Evolutionary conservation across 1,140 invertebrate species (phyloP).

Genomic region (Neodiprion virginianus): DNA sequence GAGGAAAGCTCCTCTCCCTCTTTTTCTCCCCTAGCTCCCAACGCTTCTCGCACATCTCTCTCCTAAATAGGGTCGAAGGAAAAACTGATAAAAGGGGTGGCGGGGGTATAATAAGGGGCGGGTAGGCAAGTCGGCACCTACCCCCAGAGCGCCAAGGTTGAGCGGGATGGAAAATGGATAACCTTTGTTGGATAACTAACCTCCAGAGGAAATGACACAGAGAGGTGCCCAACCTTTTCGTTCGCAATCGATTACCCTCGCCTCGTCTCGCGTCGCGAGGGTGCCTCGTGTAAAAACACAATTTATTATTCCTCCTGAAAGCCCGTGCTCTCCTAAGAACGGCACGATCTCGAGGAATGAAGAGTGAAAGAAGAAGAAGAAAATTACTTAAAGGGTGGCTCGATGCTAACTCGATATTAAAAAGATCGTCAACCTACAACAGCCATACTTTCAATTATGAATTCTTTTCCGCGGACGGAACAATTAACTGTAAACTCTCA

Average conservation of each 20-base stretch:
- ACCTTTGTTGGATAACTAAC: conserved; percentile 18
- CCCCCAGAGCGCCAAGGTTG: background rate
- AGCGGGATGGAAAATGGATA: conserved; percentile 22
- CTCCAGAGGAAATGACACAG: conserved; percentile 2
- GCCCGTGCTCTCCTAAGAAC: background rate
- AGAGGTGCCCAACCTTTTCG: conserved; percentile 1
- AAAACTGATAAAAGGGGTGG: conserved; percentile 29
- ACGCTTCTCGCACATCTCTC: background rate
- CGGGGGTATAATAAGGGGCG: background rate
- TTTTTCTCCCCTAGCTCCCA: background rate
- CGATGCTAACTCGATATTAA: too few species aligned
- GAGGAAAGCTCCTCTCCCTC: conserved; percentile 38
- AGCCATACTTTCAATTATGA: too few species aligned
- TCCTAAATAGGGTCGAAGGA: background rate
- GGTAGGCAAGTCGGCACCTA: background rate
- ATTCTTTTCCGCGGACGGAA: too few species aligned
- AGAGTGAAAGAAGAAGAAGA: background rate
- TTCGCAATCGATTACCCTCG: background rate
- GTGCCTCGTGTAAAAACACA: background rate
- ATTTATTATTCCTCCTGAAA: background rate
- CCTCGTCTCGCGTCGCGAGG: background rate
- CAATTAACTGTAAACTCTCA: too few species aligned
- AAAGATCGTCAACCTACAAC: too few species aligned
- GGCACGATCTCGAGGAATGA: background rate
- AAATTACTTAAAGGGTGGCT: background rate